phyloP scores from a whole-genome alignment of 2,888 invertebrate species.

The Meloe dianella region DNA sequence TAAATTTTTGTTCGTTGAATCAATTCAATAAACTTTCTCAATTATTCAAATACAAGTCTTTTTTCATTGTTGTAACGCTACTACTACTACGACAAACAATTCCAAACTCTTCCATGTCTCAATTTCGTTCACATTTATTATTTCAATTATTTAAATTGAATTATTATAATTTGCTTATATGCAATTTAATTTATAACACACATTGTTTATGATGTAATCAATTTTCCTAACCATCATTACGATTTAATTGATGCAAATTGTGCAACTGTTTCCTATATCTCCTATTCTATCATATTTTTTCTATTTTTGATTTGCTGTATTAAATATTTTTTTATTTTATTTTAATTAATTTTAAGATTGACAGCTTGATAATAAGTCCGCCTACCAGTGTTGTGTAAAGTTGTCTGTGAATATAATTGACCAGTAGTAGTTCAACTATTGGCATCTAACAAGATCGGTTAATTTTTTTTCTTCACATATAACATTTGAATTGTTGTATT shows the following conservation, averaged over 20 bases:
- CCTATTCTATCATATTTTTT: not conserved
- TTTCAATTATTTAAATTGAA: not conserved
- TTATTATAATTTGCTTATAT: not conserved
- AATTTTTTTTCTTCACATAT: no score
- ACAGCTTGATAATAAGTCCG: not conserved
- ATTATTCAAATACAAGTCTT: not conserved
- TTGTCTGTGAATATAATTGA: not conserved
- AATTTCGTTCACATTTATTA: not conserved
- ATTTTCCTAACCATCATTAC: conserved; percentile 3
- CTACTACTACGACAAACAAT: not conserved
- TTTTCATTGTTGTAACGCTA: no score
- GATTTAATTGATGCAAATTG: conserved; percentile 2
- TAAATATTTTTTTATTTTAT: not conserved
- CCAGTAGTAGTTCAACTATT: not conserved
- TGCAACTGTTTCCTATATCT: not conserved
- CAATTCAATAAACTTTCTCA: not conserved
- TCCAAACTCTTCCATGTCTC: not conserved
- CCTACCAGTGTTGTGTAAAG: not conserved
- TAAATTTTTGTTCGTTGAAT: not conserved
- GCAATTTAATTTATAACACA: conserved; percentile 6
- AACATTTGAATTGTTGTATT: no score
- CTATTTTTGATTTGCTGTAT: not conserved
- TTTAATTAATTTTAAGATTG: conserved; percentile 7
- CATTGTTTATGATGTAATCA: conserved; percentile 6
- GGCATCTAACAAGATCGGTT: no score